Base-by-base conservation (phyloP, 2,888 invertebrate genomes). In the Zaprionus obscuricornis region DNA sequence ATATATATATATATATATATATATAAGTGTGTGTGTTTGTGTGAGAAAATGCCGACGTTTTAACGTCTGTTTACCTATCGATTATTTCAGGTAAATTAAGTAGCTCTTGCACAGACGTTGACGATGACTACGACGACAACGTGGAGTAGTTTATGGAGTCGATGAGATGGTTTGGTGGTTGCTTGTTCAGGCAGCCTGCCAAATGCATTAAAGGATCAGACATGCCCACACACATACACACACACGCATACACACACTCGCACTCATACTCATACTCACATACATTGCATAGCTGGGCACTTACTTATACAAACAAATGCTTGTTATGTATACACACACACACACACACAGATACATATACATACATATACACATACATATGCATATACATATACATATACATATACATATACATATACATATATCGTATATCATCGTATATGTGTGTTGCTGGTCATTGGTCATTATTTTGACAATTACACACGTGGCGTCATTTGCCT, bases 71-170 rank as follows among this genome's bases (percentile, higher is more conserved):
- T 86, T 86, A 82, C 82, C 77, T 69, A 85, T 86, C 87, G 86
- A 86, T 86, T 86, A 86, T 85, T 86, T 86, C 87, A 85, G 87
- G 87, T 86, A 86, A 86, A 86, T 86, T 86, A 86, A 86, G 87
- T 86, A 86, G 86, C 86, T 82, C 59, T 65, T 56, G 66, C 66
- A 43, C 64, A 68, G 54, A 40, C 50, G 57, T 55, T 20, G 24
- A 20, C 29, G 37, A 54, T 29, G 54, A 50, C 20, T n/a, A 18
- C 24, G 14, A n/a, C 31, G 34, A 50, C 40, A 58, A 49, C 39
- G 57, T 43, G 43, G 52, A 54, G 49, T 36, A 57, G 34, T 55
- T 39, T 45, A 39, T 46, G 49, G 3, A 31, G 27, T 49, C 40
- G 47, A 36, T 27, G 65, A 63, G 72, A 54, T n/a, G n/a, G n/a